Base-by-base conservation (phyloP, 2,797 vertebrate species). In the Neomorphus geoffroyi region DNA sequence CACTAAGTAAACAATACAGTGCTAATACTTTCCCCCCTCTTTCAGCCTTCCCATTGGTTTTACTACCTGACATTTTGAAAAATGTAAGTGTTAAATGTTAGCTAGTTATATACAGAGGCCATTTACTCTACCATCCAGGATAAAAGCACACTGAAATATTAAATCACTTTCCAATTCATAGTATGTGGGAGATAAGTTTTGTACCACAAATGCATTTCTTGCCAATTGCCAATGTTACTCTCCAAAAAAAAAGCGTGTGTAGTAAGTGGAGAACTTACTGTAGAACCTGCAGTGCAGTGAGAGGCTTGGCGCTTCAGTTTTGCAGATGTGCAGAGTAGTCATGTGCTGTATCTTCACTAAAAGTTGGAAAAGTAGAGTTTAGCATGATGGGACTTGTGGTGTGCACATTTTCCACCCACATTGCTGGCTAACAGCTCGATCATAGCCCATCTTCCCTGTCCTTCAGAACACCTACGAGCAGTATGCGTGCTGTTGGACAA, bases 81-180 rank as follows among this genome's bases (percentile, higher is more conserved):
- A 86, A 46, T 2, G 32, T 69, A 87, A 95, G 77, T 46, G 35
- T 73, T 94, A 91, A 74, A 21, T 74, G 81, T 60, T 85, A 78
- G 81, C 72, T 83, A 53, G 79, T 92, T 91, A 66, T 86, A 88
- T 60, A 90, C 2, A 3, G 64, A 88, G 73, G n/a, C 84, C 28
- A 86, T 75, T 94, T 80, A 77, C 53, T 62, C 64, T 45, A 45
- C 62, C 54, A 70, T 72, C 84, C 82, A 70, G 70, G 54, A 54
- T 83, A 80, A 66, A 80, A 65, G 75, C 51, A 83, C 35, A 46
- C 32, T 13, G 13, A 92, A 94, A 93, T 86, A 95, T 56, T 88
- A 83, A 94, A 82, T 92, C 45, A 71, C 87, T 72, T 92, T 56
- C 62, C 70, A 53, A 53, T 65, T 90, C 80, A 57, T 45, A 61